Percentiles rank a stretch among this genome's conserved stretches.
Conservation (phyloP, 2,888 invertebrate genomes). For the Drosophila ustulata region DNA sequence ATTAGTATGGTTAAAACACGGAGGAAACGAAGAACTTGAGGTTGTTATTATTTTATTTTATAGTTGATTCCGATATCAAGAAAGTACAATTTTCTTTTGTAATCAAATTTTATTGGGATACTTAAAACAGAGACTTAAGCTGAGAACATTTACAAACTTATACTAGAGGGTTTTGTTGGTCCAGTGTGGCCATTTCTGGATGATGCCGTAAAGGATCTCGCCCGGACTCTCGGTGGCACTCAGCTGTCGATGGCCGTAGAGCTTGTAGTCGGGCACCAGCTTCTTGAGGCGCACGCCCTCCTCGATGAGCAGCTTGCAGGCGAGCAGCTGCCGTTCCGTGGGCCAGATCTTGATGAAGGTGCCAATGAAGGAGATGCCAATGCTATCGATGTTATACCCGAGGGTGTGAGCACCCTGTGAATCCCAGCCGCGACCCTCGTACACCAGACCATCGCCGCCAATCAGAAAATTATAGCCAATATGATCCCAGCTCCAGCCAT, state of each 20-base stretch:
- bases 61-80: no score
- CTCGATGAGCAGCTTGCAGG: conserved; percentile 87
- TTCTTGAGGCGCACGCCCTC: conserved; percentile 88
- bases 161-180: conserved; percentile 27
- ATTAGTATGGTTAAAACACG: conserved; percentile 16
- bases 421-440: conserved; percentile 91
- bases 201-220: conserved; percentile 87
- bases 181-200: conserved; percentile 90
- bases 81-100: background rate
- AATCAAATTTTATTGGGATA: conserved; percentile 32
- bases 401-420: conserved; percentile 89
- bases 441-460: conserved; percentile 91
- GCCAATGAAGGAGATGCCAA: conserved; percentile 91
- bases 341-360: conserved; percentile 87
- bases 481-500: conserved; percentile 88
- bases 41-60: background rate
- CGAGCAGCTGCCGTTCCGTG: conserved; percentile 86
- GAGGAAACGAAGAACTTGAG: background rate
- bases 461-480: conserved; percentile 92
- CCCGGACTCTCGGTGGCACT: conserved; percentile 90
- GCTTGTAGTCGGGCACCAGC: conserved; percentile 87
- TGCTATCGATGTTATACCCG: conserved; percentile 88
- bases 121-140: conserved; percentile 17
- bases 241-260: conserved; percentile 90
- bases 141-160: conserved; percentile 2